Conservation (phyloP, 2,888 invertebrate species). For the Iphiclides podalirius region DNA sequence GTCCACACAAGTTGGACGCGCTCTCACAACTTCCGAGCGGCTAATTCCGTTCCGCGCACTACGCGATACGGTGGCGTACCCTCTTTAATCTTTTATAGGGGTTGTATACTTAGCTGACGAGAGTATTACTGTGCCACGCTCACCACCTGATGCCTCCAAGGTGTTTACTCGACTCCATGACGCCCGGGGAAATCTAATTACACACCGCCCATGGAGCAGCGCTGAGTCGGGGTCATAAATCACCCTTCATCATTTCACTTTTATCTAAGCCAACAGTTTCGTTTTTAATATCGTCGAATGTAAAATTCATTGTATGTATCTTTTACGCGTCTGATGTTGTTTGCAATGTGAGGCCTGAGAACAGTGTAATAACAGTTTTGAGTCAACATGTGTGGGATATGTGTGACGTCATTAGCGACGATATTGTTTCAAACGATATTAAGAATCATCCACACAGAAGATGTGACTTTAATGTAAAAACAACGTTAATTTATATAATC, state of each 20-base stretch:
- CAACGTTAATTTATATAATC: too few relatives aligned
- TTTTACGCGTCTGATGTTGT: background rate
- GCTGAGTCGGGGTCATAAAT: conserved; percentile 49
- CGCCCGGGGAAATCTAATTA: conserved; percentile 46
- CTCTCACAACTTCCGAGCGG: conserved; percentile 3
- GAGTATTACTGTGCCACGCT: conserved; percentile 27
- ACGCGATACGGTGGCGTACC: conserved; percentile 20
- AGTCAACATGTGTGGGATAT: too few relatives aligned
- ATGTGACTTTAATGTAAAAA: too few relatives aligned
- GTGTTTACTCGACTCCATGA: conserved; percentile 42
- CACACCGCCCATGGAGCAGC: conserved; percentile 30
- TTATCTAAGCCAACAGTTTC: conserved; percentile 14
- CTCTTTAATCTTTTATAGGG: conserved; percentile 25
- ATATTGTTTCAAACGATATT: too few relatives aligned
- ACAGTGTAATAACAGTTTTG: too few relatives aligned
- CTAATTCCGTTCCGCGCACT: conserved; percentile 23
- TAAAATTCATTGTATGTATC: background rate
- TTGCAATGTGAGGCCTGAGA: too few relatives aligned
- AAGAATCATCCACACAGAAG: too few relatives aligned
- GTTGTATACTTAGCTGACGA: conserved; percentile 29
- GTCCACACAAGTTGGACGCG: background rate
- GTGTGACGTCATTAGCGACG: too few relatives aligned
- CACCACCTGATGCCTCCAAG: conserved; percentile 49
- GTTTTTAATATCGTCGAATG: conserved; percentile 30
- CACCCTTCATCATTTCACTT: conserved; percentile 51